phyloP scores from a whole-genome alignment of 2,797 vertebrate species.

The Aulostomus chinensis region DNA sequence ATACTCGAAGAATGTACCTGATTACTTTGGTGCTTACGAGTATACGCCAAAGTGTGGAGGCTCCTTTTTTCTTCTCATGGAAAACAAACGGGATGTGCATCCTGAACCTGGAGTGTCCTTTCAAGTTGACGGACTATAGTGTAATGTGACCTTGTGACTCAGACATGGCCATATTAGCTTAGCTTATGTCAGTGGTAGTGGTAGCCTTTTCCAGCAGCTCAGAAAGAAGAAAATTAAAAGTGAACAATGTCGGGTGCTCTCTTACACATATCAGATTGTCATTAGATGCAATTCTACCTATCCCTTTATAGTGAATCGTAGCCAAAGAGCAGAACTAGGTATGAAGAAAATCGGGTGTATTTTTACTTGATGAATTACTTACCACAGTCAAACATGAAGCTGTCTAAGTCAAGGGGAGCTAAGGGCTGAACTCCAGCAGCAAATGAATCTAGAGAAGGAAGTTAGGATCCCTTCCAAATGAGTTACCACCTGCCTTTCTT shows the following conservation, averaged over 20 bases:
- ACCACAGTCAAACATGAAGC: slow-evolving; percentile 17
- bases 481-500: slow-evolving; percentile 20
- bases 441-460: slow-evolving; percentile 24
- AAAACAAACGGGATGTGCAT: too few species aligned
- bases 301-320: slow-evolving; percentile 70
- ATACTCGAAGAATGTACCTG: too few species aligned
- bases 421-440: slow-evolving; percentile 60
- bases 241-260: slow-evolving; percentile 17
- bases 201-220: slow-evolving; percentile 7
- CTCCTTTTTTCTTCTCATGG: too few species aligned
- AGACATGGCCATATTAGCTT: not conserved
- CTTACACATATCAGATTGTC: slow-evolving; percentile 61
- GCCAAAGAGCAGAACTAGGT: slow-evolving; percentile 63
- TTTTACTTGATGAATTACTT: slow-evolving; percentile 9
- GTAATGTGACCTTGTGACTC: not conserved
- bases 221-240: slow-evolving; percentile 12
- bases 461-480: slow-evolving; percentile 2
- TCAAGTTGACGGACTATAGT: not conserved
- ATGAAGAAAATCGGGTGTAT: slow-evolving; percentile 22
- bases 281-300: slow-evolving; percentile 49
- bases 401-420: slow-evolving; percentile 21
- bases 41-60: too few species aligned
- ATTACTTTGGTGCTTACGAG: too few species aligned
- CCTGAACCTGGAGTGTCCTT: not conserved
- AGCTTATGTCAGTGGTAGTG: slow-evolving; percentile 2